Evolutionary conservation across 1,140 invertebrate genomes (phyloP), one percentile per base, ranked within the genome.

Genomic region (Condylostylus longicornis): DNA sequence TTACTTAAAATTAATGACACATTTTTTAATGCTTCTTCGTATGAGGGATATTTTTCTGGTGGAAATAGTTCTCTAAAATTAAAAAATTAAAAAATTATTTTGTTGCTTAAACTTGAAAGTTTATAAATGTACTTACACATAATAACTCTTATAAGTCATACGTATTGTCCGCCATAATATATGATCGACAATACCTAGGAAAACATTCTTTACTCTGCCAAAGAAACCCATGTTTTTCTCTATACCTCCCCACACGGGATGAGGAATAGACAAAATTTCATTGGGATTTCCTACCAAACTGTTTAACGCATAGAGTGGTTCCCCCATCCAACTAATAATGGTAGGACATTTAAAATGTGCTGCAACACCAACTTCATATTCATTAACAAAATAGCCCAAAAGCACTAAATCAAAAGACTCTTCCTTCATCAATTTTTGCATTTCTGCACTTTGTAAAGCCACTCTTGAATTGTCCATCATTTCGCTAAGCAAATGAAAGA

Each of bases 391-490:
- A 14, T 45, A 53, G 5, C 55, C 55, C 31, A 49, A 9, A 14
- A 58, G 46, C 38, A 56, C 45, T n/a, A 58, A 18, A 36, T 58
- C 55, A 20, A 51, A 58, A 10, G 25, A 27, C 14, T 27, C 25
- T 4, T 27, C 8, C 10, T 10, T 13, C 25, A 27, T 27, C 4
- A 27, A 10, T 8, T 27, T 8, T 10, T 27, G 25, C 25, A 27
- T 27, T 10, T 27, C 4, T 5, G 25, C n/a, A n/a, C n/a, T n/a
- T n/a, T n/a, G n/a, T n/a, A n/a, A n/a, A n/a, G n/a, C n/a, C n/a
- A n/a, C n/a, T n/a, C n/a, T n/a, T n/a, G n/a, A n/a, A n/a, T n/a
- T n/a, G n/a, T n/a, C n/a, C n/a, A n/a, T n/a, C n/a, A n/a, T n/a
- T n/a, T n/a, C n/a, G n/a, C n/a, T n/a, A n/a, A n/a, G n/a, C n/a